Percentiles rank a stretch among this genome's conserved stretches.
These are phyloP conservation scores for Phyllotreta cruciferae DNA, from an alignment of 2,888 invertebrate species.

Conservation along the genomic window DNA sequence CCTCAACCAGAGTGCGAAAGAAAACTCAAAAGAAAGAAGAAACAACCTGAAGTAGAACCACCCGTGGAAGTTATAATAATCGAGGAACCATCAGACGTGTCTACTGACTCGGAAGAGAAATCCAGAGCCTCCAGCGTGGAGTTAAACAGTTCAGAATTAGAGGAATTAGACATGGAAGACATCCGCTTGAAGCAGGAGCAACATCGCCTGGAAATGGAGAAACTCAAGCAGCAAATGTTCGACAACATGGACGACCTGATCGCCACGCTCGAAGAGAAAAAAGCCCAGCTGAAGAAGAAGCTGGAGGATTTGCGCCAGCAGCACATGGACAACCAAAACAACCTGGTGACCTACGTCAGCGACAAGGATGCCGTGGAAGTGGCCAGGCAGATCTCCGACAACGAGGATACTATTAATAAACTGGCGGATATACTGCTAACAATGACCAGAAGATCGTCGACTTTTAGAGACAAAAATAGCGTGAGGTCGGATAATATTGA, in stretches of 20 bases:
- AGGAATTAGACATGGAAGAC: constrained; percentile 51
- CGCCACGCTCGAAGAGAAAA: constrained; percentile 56
- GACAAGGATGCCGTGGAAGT: constrained; percentile 55
- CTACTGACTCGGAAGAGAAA: constrained; percentile 41
- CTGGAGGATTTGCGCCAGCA: constrained; percentile 56
- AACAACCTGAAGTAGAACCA: constrained; percentile 33
- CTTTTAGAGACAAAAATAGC: constrained; percentile 57
- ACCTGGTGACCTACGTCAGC: constrained; percentile 55
- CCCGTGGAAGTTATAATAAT: constrained; percentile 44
- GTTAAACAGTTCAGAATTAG: constrained; percentile 49
- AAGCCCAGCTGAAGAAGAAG: constrained; percentile 53
- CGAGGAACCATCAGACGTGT: constrained; percentile 33
- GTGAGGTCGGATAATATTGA: constrained; percentile 57
- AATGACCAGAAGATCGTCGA: constrained; percentile 55
- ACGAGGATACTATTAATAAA: constrained; percentile 55
- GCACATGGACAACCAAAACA: constrained; percentile 52
- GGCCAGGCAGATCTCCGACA: constrained; percentile 53
- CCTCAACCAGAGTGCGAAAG: constrained; percentile 50
- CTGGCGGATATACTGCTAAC: constrained; percentile 57
- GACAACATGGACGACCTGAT: constrained; percentile 58
- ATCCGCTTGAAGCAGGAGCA: constrained; percentile 50
- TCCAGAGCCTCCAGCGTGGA: constrained; percentile 47
- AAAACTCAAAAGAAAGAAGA: constrained; percentile 45
- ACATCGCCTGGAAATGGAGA: constrained; percentile 51
- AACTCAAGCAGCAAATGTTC: constrained; percentile 49